These are phyloP conservation scores for Tribolium madens DNA, from an alignment of 1,140 invertebrate genomes.

Conservation along the genomic window DNA sequence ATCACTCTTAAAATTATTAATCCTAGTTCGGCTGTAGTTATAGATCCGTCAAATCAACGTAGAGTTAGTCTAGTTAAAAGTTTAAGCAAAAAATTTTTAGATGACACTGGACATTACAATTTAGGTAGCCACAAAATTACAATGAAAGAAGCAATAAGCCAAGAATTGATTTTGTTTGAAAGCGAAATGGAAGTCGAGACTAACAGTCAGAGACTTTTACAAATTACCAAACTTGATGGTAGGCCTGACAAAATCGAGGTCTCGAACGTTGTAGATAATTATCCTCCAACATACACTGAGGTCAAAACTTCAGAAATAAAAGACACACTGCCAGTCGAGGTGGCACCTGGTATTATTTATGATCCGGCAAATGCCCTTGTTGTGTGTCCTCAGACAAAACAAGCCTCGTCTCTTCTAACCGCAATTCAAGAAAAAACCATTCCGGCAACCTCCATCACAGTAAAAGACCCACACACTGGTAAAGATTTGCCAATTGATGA, in stretches of 20 bases:
- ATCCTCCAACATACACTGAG: conserved; percentile 66
- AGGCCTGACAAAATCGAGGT: conserved; percentile 78
- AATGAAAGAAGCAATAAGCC: conserved; percentile 84
- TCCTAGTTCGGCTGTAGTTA: conserved; percentile 80
- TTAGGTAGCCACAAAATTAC: conserved; percentile 71
- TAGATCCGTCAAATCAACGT: conserved; percentile 79
- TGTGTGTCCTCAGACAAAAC: conserved; percentile 78
- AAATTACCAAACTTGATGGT: conserved; percentile 73
- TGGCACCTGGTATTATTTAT: conserved; percentile 78
- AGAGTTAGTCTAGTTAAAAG: conserved; percentile 80
- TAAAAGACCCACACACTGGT: conserved; percentile 81
- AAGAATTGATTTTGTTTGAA: conserved; percentile 75
- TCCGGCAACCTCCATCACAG: conserved; percentile 75
- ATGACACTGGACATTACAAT: conserved; percentile 81
- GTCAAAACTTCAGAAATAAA: conserved; percentile 67
- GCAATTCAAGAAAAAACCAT: conserved; percentile 78
- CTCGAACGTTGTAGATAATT: conserved; percentile 66
- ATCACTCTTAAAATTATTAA: conserved; percentile 88
- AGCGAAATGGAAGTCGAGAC: conserved; percentile 65
- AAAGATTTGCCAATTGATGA: conserved; percentile 79
- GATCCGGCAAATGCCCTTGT: conserved; percentile 80
- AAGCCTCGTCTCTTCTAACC: conserved; percentile 76
- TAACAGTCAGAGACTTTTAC: conserved; percentile 70
- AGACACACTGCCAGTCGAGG: conserved; percentile 75
- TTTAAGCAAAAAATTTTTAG: conserved; percentile 82